Percentiles rank a stretch among this genome's conserved stretches.
phyloP scores from a whole-genome alignment of 2,888 invertebrate species.

The Himalopsyche anomala region DNA sequence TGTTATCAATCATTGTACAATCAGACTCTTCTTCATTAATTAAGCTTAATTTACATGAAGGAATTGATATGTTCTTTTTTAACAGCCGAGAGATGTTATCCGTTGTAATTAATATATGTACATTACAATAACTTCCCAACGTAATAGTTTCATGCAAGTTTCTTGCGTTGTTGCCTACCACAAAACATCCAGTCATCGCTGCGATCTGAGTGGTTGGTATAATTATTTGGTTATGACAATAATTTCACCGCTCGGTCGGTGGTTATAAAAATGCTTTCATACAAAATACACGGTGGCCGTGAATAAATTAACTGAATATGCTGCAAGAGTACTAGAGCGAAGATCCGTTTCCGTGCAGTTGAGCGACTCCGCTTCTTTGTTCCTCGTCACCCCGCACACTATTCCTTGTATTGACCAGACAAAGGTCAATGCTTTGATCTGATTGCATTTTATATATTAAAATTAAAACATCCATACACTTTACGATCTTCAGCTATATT shows the following conservation, averaged over 20 bases:
- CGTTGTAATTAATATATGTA: too few species aligned
- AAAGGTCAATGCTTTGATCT: conserved; percentile 21
- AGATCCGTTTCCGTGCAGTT: conserved; percentile 26
- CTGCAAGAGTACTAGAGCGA: conserved; percentile 13
- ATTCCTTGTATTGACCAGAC: conserved; percentile 34
- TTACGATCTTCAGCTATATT: neutral
- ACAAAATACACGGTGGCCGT: conserved; percentile 29
- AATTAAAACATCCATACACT: neutral
- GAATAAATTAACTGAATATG: conserved; percentile 30
- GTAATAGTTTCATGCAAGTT: neutral
- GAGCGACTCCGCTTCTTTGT: conserved; percentile 28
- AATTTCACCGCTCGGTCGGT: conserved; percentile 12
- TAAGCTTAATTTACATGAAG: too few species aligned
- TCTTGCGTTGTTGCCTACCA: neutral
- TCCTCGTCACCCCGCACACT: neutral
- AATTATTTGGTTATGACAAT: conserved; percentile 18
- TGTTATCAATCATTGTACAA: too few species aligned
- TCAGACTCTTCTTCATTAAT: too few species aligned
- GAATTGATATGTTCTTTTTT: too few species aligned
- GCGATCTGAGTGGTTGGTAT: neutral
- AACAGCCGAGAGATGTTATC: too few species aligned
- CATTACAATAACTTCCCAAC: too few species aligned
- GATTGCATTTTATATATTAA: conserved; percentile 9
- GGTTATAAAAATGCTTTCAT: conserved; percentile 15
- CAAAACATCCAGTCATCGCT: neutral